Evolutionary conservation across 2,113 vertebrate species (phyloP), one percentile per base, ranked within the genome.

Genomic region (Neotragus moschatus): DNA sequence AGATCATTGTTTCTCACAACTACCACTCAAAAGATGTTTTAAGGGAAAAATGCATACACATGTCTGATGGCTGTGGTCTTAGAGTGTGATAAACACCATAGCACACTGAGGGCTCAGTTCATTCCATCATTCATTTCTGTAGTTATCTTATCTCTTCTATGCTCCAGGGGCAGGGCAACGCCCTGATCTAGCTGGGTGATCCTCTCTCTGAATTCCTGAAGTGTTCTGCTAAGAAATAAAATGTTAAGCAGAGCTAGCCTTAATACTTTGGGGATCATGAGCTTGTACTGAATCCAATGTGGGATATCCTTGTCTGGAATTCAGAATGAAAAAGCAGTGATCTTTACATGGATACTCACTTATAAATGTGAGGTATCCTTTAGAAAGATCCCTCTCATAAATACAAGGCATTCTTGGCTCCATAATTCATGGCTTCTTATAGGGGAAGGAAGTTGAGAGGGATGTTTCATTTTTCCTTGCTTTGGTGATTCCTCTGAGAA

Each of bases 1-100:
- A 99, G 98, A 99, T 99, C 98, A 99, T 99, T 99, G 98, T 99
- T 99, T 98, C 98, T 99, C 98, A 98, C 97, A 98, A 99, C 98
- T 98, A 98, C 97, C 70, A 70, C 97, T 98, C 95, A 96, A 98
- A 98, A 96, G 97, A 98, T 98, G 95, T 98, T 98, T 98, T 98
- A 97, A 98, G 98, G 98, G 90, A 63, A 97, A 98, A 98, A 97
- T 96, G 91, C 92, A 92, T 91, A 95, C 92, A 97, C 91, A 95
- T 98, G 98, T 98, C 94, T 97, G 95, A 98, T 97, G 84, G 55
- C 97, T 87, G 85, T 89, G 95, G 81, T 97, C 98, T 98, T 96
- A 91, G 94, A 97, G 89, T 96, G 60, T 93, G 96, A 94, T 98
- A 98, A 98, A 97, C 95, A 98, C 92, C 73, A 94, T 5, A 58